These are phyloP conservation scores for Crypturellus undulatus DNA, from an alignment of 2,113 vertebrate species.

Conservation along the genomic window DNA sequence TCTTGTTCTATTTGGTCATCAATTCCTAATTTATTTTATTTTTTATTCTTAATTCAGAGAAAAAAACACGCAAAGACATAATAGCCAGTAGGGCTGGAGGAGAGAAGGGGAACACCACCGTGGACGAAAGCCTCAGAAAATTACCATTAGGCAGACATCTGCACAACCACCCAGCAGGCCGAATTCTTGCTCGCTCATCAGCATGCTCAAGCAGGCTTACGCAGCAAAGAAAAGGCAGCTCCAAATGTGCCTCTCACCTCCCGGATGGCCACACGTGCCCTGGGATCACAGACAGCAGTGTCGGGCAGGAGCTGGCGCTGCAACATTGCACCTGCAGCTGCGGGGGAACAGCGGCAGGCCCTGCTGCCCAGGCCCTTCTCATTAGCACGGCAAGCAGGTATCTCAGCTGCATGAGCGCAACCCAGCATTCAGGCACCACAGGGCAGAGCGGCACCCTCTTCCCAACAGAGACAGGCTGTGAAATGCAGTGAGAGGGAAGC, in stretches of 20 bases:
- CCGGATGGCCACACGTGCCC: not conserved
- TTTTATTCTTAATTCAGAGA: not conserved
- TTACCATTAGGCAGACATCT: not conserved
- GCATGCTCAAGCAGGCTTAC: not conserved
- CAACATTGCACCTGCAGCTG: not conserved
- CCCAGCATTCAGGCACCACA: not conserved
- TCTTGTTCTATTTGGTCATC: not conserved
- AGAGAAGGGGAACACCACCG: not conserved
- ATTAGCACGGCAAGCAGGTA: not conserved
- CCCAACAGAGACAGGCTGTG: not conserved
- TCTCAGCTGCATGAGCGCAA: not conserved
- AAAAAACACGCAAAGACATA: not conserved
- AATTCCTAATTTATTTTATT: too few relatives aligned
- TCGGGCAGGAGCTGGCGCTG: not conserved
- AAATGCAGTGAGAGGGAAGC: not conserved
- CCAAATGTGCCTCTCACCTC: not conserved
- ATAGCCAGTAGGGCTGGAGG: not conserved
- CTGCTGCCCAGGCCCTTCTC: not conserved
- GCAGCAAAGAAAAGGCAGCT: slow-evolving; percentile 34
- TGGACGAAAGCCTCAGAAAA: not conserved
- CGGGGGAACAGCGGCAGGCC: not conserved
- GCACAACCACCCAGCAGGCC: slow-evolving; percentile 21
- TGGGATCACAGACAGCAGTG: not conserved
- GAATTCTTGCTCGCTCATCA: slow-evolving; percentile 31
- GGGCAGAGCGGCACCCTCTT: not conserved